Percentiles rank a stretch among this genome's conserved stretches.
phyloP scores from a whole-genome alignment of 2,113 vertebrate species.

The Hippolais icterina region DNA sequence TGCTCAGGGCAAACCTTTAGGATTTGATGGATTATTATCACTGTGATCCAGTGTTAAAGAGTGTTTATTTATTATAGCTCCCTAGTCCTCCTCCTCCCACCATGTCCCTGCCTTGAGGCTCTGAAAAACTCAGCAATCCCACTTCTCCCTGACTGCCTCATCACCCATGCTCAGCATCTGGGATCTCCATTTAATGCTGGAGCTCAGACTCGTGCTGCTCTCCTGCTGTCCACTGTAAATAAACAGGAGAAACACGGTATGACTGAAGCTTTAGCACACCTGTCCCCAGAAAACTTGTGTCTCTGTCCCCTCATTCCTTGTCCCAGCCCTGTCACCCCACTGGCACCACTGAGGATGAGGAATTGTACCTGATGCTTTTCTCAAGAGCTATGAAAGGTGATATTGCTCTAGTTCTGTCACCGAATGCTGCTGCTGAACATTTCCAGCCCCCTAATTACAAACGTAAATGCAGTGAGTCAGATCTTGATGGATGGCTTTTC shows the following conservation, averaged over 20 bases:
- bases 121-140: neutral
- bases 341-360: fast-evolving
- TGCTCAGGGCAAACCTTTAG: conserved; percentile 17
- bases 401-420: neutral
- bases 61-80: conserved; percentile 24
- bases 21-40: conserved; percentile 43
- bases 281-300: neutral
- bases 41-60: neutral
- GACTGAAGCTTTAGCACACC: neutral
- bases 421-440: neutral
- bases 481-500: neutral
- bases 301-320: neutral
- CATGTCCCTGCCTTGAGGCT: neutral
- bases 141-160: neutral
- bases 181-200: neutral
- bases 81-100: neutral
- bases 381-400: neutral
- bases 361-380: neutral
- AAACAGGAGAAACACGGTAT: neutral
- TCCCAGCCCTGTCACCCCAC: neutral
- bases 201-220: neutral
- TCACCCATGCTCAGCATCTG: fast-evolving
- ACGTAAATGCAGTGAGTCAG: neutral
- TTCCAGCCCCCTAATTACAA: neutral
- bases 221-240: neutral